These are phyloP conservation scores for Eurois occulta DNA, from an alignment of 2,888 invertebrate genomes.

Conservation along the genomic window DNA sequence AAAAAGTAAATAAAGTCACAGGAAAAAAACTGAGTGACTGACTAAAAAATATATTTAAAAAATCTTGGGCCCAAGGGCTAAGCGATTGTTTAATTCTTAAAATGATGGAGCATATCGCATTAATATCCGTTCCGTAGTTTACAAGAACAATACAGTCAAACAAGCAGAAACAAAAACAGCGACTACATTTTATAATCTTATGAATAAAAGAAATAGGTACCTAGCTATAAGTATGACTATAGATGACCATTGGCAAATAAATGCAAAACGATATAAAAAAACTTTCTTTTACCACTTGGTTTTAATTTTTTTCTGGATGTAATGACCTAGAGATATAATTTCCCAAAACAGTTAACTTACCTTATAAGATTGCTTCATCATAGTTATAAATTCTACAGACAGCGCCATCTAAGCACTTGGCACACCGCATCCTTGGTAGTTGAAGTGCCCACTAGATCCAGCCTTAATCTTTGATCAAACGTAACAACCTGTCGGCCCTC, in stretches of 20 bases:
- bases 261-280: neutral
- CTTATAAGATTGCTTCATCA: neutral
- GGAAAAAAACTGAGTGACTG: too few species aligned
- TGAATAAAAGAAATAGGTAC: too few species aligned
- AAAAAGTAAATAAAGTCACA: too few species aligned
- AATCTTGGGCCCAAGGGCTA: too few species aligned
- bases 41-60: too few species aligned
- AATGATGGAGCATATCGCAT: neutral
- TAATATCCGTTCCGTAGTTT: neutral
- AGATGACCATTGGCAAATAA: too few species aligned
- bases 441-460: slow-evolving; percentile 31
- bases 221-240: too few species aligned
- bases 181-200: neutral
- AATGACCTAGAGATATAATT: neutral
- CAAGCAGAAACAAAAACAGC: neutral
- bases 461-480: slow-evolving; percentile 55
- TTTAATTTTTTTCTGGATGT: neutral
- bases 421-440: slow-evolving; percentile 13
- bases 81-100: too few species aligned
- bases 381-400: neutral
- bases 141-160: neutral
- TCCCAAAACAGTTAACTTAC: neutral
- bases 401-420: slow-evolving; percentile 10
- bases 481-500: slow-evolving; percentile 12
- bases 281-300: neutral